phyloP scores from a whole-genome alignment of 2,797 vertebrate species.

The Sebastes kiyomatsui region DNA sequence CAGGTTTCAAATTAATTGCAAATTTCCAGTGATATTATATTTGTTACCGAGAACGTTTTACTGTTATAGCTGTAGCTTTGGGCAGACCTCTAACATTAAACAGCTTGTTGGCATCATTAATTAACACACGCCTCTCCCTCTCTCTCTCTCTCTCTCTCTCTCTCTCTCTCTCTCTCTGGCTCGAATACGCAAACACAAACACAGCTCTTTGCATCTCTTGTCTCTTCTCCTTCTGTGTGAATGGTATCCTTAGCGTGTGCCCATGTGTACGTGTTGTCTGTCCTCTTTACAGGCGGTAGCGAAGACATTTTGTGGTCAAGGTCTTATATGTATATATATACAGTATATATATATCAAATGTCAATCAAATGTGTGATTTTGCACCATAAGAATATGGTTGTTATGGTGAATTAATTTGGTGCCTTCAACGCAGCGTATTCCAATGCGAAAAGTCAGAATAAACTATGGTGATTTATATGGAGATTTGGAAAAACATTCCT shows the following conservation, averaged over 20 bases:
- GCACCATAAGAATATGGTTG: background rate
- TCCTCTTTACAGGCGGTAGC: background rate
- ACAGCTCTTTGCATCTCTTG: background rate
- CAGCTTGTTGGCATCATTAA: constrained; percentile 24
- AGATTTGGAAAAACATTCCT: background rate
- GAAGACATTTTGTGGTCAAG: background rate
- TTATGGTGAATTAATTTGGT: background rate
- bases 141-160: background rate
- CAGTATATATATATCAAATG: no score
- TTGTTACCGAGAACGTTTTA: constrained; percentile 29
- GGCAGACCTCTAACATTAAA: constrained; percentile 36
- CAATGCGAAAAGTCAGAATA: background rate
- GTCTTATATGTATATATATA: background rate
- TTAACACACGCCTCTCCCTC: background rate
- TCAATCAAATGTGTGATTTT: background rate
- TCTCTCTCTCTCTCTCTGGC: background rate
- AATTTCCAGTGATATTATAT: constrained; percentile 35
- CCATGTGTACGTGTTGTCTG: background rate
- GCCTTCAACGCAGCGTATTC: background rate
- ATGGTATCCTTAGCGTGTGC: background rate
- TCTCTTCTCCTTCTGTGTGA: background rate
- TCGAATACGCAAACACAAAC: background rate
- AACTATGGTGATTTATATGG: background rate
- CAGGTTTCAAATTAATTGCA: constrained; percentile 37
- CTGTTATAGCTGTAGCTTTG: constrained; percentile 18